Percentiles rank a stretch among this genome's conserved stretches.
These are phyloP conservation scores for Echiichthys vipera DNA, from an alignment of 2,797 vertebrate species.

Conservation along the genomic window DNA sequence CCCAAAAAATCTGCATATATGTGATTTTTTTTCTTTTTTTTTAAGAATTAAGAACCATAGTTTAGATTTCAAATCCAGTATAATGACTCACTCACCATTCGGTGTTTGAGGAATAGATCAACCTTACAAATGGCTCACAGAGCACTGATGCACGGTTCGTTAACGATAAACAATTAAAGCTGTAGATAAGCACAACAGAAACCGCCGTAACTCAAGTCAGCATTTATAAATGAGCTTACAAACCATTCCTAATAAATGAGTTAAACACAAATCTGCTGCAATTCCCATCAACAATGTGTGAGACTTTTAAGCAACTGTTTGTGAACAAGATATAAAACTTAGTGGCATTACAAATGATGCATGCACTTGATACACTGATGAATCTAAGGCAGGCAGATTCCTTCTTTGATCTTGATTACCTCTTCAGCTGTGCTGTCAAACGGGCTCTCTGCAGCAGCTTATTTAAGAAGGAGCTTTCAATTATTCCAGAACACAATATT, in stretches of 20 bases:
- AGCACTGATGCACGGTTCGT: not conserved
- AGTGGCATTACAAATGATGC: not conserved
- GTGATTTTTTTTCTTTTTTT: too few relatives aligned
- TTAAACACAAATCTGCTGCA: not conserved
- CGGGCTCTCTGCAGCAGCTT: not conserved
- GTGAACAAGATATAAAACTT: not conserved
- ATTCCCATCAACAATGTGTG: not conserved
- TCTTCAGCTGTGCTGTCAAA: constrained; percentile 10
- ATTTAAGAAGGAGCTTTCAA: not conserved
- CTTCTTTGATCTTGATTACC: constrained; percentile 3
- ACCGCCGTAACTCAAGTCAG: not conserved
- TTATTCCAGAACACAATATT: not conserved
- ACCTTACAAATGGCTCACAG: constrained; percentile 13
- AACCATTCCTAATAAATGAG: constrained; percentile 15
- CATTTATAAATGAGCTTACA: constrained; percentile 7
- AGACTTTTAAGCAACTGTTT: constrained; percentile 1
- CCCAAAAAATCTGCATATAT: too few relatives aligned
- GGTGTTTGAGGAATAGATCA: not conserved
- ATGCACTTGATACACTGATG: not conserved
- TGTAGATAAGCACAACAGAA: not conserved
- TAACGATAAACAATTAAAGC: constrained; percentile 20
- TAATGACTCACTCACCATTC: not conserved
- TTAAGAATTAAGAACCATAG: not conserved
- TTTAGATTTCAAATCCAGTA: constrained; percentile 15
- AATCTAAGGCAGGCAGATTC: not conserved